Evolutionary conservation across 2,888 invertebrate species (phyloP), one percentile per base, ranked within the genome.

Genomic region (Ditula angustiorana): DNA sequence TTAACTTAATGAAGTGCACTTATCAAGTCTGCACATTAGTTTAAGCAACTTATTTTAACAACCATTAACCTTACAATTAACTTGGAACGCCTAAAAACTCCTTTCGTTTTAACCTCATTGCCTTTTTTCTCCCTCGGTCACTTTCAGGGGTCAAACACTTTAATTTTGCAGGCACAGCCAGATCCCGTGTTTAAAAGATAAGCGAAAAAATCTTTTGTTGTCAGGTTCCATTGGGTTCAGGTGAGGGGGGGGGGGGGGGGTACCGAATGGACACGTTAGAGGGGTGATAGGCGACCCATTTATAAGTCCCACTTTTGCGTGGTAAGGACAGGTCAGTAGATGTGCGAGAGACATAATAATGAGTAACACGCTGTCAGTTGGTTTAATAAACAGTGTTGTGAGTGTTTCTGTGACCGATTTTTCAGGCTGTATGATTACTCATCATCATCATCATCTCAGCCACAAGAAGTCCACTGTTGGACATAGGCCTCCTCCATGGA

Each of bases 211-310:
- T 46, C 63, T 50, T 63, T 63, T 64, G 64, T 64, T 58, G 19
- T 24, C 8, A 3, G 19, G 30, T 8, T 23, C 24, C 46, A 23
- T 3, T 19, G 56, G 23, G 55, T 26, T 21, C 58, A 59, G 64
- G 58, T 46, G 47, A 33, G 55, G 23, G 11, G 26, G 26, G 16
- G 41, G n/a, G n/a, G n/a, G n/a, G n/a, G n/a, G 44, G 57, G 47
- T 5, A 37, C 67, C 65, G 69, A 77, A 80, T 76, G 71, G 71
- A 74, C 74, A 72, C 74, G 74, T 78, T 75, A 77, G 76, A 75
- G 69, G 75, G 74, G 79, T 74, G 81, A 81, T 81, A 77, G 80
- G 70, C 70, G 73, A 67, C 68, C 72, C 73, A 74, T 77, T 77
- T 74, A 63, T 70, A 64, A 64, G 46, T 21, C 52, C 23, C 41